Conservation (phyloP, 2,888 invertebrate species). For the Amiota communis region DNA sequence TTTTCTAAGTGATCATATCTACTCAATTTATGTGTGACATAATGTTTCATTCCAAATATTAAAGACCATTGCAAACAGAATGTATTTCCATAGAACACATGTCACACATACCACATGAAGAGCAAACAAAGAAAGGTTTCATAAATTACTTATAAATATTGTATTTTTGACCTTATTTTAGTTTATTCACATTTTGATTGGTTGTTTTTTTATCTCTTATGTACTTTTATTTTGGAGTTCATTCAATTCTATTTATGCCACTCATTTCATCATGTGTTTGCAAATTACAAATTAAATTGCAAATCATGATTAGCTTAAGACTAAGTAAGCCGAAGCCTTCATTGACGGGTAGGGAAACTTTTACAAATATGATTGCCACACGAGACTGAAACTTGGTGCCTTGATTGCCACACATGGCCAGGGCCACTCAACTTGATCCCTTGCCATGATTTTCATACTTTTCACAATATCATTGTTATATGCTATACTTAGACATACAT, state of each 20-base stretch:
- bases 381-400: background rate
- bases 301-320: slow-evolving; percentile 8
- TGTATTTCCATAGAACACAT: too few species aligned
- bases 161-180: too few species aligned
- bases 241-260: background rate
- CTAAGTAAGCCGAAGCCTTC: background rate
- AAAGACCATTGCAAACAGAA: too few species aligned
- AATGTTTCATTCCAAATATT: too few species aligned
- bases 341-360: background rate
- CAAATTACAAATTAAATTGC: slow-evolving; percentile 10
- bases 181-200: too few species aligned
- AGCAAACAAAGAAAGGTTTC: too few species aligned
- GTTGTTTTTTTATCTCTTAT: too few species aligned
- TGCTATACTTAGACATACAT: background rate
- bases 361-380: background rate
- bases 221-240: background rate
- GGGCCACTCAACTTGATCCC: background rate
- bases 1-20: too few species aligned
- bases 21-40: too few species aligned
- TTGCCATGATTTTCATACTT: background rate
- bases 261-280: slow-evolving; percentile 2
- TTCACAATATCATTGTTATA: background rate
- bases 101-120: too few species aligned
- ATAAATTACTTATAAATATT: too few species aligned
- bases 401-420: too few species aligned